Base-by-base conservation (phyloP, 2,888 invertebrate genomes). In the Nipponacmea schrenckii region DNA sequence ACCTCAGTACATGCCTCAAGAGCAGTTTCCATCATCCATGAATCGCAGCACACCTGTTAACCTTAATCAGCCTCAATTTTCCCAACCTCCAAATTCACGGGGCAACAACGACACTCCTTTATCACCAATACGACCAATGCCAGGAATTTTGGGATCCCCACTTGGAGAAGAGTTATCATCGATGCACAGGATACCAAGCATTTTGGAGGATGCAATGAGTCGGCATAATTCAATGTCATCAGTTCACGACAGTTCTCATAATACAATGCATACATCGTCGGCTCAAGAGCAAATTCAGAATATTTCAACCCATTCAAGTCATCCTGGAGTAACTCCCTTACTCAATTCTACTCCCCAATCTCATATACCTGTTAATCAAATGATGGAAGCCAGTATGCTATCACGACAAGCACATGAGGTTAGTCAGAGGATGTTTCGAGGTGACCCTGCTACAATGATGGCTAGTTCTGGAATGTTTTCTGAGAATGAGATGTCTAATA, bases 171-270 rank as follows among this genome's bases (percentile, higher is more conserved):
- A 56, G 69, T 56, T 31, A 14, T 56, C 46, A 20, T 17, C 64
- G 27, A 56, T 64, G n/a, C 45, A 68, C 31, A 56, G 74, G 20
- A 64, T 72, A 24, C 64, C 65, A 27, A 70, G 69, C 45, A 68
- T 74, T 1, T 62, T 71, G 1, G 46, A 70, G 26, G 70, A 70
- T 17, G n/a, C 65, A 24, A 46, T 70, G 24, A 70, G 66, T 65
- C 50, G 70, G 17, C 70, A 70, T 50, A 65, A 64, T 12, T 70
- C 70, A 24, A 65, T 70, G 48, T 70, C 70, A 27, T 70, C 70
- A 31, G 48, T 70, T 7, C 56, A 20, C 10, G 56, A 56, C 20
- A 56, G 24, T 56, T 20, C 56, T 20, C 56, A 56, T 24, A 56
- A 24, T 56, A 24, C 56, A 20, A 56, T 56, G 12, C 56, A 56